Evolutionary conservation across 2,888 invertebrate genomes (phyloP), one percentile per base, ranked within the genome.

Genomic region (Cenopis cana): DNA sequence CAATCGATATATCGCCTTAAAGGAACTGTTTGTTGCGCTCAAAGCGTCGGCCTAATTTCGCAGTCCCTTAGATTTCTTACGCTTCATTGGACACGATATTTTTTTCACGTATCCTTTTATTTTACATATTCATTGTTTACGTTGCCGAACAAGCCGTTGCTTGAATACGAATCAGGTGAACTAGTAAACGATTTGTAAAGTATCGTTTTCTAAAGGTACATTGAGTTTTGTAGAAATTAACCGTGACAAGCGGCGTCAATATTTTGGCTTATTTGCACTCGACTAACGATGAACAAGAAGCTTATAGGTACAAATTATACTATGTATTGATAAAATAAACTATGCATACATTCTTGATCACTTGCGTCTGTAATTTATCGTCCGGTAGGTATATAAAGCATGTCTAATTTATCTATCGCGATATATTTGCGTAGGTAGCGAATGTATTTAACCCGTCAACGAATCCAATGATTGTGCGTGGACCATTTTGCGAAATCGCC

Each of bases 81-180:
- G 75, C 61, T 46, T 76, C 74, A 74, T 68, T 73, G 70, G 67
- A n/a, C 74, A 74, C 71, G 68, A 73, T 56, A 60, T 67, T 71
- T 59, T 66, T 71, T 68, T 61, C 57, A 71, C 60, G 69, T 71
- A 67, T 67, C 67, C 67, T 71, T 67, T 46, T 67, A 29, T 71
- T 67, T 46, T 67, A 29, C 54, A 55, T 49, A 59, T 69, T 64
- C 38, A 65, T 65, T 66, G 69, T 73, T 55, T 33, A 46, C 55
- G 49, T 60, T 50, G 55, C 56, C 56, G 24, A 64, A 64, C 49
- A 36, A 59, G 46, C 55, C 71, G 60, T 61, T 61, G n/a, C 38
- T 61, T 56, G 71, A 67, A 71, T 71, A 71, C 29, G 38, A 67
- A 67, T 55, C 38, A 60, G 49, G n/a, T 61, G 55, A 50, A 56